Evolutionary conservation across 23 tunicate species (phyloP).

Genomic region (Styela plicata): DNA sequence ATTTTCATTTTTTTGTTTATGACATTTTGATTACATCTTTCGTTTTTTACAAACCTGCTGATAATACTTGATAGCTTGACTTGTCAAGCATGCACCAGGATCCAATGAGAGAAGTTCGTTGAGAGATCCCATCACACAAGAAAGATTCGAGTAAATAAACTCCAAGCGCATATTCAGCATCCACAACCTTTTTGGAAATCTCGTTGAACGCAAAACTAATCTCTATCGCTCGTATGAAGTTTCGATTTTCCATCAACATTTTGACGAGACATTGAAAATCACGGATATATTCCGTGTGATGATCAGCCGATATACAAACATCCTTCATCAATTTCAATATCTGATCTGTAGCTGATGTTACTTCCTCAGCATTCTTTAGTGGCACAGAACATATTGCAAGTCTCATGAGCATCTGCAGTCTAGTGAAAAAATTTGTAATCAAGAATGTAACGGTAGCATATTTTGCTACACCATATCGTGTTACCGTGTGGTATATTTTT

Average conservation of each 20-base stretch:
- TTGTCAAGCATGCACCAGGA: neutral
- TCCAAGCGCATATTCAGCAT: neutral
- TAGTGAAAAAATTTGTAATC: neutral
- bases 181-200: neutral
- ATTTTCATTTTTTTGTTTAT: too few species aligned
- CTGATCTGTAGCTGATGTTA: neutral
- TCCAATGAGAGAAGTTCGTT: neutral
- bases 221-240: neutral
- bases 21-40: too few species aligned
- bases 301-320: neutral
- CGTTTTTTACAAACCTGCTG: too few species aligned
- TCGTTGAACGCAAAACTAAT: neutral
- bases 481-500: too few species aligned
- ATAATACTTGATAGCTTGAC: neutral
- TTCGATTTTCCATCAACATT: neutral
- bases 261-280: neutral
- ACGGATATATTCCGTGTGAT: neutral
- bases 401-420: slow-evolving; percentile 18
- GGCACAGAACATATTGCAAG: neutral
- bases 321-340: neutral
- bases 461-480: too few species aligned
- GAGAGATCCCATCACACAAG: neutral
- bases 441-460: too few species aligned
- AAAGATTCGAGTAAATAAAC: neutral
- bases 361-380: neutral